These are phyloP conservation scores for Acipenser ruthenus DNA, from an alignment of 2,797 vertebrate genomes.

Conservation along the genomic window DNA sequence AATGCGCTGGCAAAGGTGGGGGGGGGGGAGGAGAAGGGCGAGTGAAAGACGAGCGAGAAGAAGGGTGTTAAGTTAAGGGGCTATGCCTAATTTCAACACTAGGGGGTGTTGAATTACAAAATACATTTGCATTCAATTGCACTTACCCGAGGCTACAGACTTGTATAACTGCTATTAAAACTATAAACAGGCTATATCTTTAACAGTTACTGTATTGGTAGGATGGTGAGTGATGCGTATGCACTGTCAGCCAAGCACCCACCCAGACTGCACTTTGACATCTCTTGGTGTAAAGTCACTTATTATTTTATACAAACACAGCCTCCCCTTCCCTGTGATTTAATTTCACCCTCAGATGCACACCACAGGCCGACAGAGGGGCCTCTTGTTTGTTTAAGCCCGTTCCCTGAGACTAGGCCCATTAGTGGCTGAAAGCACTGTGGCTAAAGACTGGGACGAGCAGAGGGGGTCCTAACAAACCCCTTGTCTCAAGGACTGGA, in stretches of 20 bases:
- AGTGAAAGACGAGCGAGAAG: not conserved
- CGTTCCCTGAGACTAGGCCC: constrained; percentile 17
- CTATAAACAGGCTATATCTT: no score
- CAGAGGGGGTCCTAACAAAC: no score
- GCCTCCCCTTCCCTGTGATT: constrained; percentile 12
- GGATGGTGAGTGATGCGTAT: no score
- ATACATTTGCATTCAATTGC: not conserved
- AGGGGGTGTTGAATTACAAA: constrained; percentile 15
- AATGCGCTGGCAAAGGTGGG: not conserved
- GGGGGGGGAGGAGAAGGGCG: not conserved
- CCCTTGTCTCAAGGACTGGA: no score
- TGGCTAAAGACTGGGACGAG: not conserved
- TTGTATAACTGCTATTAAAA: no score
- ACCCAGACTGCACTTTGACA: no score
- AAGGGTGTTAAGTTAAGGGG: not conserved
- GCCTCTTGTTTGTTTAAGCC: constrained; percentile 20
- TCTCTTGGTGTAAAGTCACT: no score
- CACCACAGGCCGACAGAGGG: constrained; percentile 24
- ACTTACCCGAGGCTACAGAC: no score
- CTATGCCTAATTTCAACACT: not conserved
- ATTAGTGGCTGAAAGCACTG: no score
- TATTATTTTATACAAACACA: no score
- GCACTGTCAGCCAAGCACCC: no score
- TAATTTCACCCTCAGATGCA: constrained; percentile 24
- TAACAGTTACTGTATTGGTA: no score